Evolutionary conservation across 2,113 vertebrate species (phyloP), one percentile per base, ranked within the genome.

Genomic region (Trichomycterus rosablanca): DNA sequence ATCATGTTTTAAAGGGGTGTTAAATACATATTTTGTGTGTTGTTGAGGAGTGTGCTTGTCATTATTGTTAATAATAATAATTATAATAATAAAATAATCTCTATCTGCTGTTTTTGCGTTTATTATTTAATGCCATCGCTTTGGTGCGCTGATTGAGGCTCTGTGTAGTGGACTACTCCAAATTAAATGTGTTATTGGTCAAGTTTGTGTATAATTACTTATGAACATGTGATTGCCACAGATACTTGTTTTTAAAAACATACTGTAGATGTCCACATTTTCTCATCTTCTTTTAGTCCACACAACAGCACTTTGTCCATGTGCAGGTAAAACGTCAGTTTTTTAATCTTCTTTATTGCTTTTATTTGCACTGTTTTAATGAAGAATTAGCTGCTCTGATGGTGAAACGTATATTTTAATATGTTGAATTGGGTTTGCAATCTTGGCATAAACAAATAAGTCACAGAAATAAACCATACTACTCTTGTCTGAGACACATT

Each of bases 101-200:
- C 58, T 34, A 58, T 70, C 26, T 54, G 66, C 73, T 81, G 76
- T 82, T 80, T 78, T 81, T 70, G 71, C 82, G 65, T 64, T 72
- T 76, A 79, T 46, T 12, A 66, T 64, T 63, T 67, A 62, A 66
- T 73, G 59, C 67, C 64, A 67, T 74, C 66, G 66, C 71, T 68
- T 76, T 24, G 32, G 53, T 72, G 43, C 30, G 6, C 23, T 59
- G 46, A 34, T 52, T 5, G 58, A 23, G 39, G 48, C 71, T 32
- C 15, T 32, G 35, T 24, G 26, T 42, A 49, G 42, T 63, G 28
- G 16, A 45, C 22, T 19, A 44, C 48, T 60, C 58, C n/a, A n/a
- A n/a, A n/a, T n/a, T n/a, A n/a, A n/a, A 34, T 35, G 12, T 52
- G 51, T 42, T 7, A 42, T 15, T 22, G n/a, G 44, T 24, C 43